Evolutionary conservation across 2,113 vertebrate genomes (phyloP), one percentile per base, ranked within the genome.

Genomic region (Zapornia atra): DNA sequence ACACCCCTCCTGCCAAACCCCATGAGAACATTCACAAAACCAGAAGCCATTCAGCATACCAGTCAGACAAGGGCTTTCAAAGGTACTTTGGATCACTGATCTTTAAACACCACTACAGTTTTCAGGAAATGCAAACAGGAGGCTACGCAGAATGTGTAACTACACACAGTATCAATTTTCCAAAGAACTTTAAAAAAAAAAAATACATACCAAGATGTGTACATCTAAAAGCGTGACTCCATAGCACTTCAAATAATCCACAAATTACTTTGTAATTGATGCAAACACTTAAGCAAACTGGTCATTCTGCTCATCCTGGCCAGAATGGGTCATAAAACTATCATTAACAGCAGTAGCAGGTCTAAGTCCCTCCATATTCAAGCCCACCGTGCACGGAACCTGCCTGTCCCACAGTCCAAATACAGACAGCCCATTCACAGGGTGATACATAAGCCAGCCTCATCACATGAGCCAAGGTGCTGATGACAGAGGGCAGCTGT

Each of bases 351-450:
- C 50, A 80, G 28, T 5, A 51, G 54, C 34, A 91, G 54, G 40
- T 48, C 10, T 5, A 80, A 42, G 14, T 4, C 2, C 19, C 16
- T 10, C 15, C 26, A 25, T 13, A 57, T 14, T 48, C 44, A 80
- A 69, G 33, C 38, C 80, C 57, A 56, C 7, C 4, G 2, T 1
- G 5, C 31, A 50, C 6, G 5, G 1, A 70, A 61, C 9, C n/a
- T 0, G 0, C 5, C 22, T 40, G 42, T 13, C 71, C 40, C 19
- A 71, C 63, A 51, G 38, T 5, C 20, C 48, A 53, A 76, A 60
- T 22, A 72, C 22, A n/a, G 10, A 15, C 19, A 69, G 64, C 20
- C 26, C 2, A 1, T 14, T 25, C 3, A 1, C 1, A 5, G 7
- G 31, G 33, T 89, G 15, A 25, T 51, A 48, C 1, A 34, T 26